Evolutionary conservation across 2,888 invertebrate species (phyloP), one percentile per base, ranked within the genome.

Genomic region (Ochropleura leucogaster): DNA sequence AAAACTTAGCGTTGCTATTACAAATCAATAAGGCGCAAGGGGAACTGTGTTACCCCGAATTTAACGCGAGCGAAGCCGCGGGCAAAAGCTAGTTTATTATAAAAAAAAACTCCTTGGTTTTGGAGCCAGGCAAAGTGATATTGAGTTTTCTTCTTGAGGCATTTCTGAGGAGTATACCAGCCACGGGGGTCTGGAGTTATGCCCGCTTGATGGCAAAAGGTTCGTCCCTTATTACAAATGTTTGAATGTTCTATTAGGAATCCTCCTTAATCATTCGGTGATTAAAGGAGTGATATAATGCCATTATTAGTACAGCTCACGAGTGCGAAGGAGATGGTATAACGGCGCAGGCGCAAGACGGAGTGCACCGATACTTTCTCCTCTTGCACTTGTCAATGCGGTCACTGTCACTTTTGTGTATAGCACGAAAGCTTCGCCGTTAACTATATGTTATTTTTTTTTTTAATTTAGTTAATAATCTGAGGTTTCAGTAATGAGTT

Each of bases 371-470:
- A 73, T 64, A 87, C 87, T 87, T 87, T 87, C 88, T 84, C 76
- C 85, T 86, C 72, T 78, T 89, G 89, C 89, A 92, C 89, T 89
- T 90, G 89, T 90, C 89, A 89, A 85, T 82, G 88, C 90, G 88
- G 91, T 87, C 90, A 92, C 90, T 91, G 91, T 90, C 90, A 90
- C 90, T 90, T 85, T 89, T 89, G 68, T 80, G 73, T 87, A 80
- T 85, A 83, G 68, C 42, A 77, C 68, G 65, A 83, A 77, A 83
- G 77, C 71, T 83, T 63, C 30, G 49, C 64, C 46, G 0, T 55
- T 40, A 63, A 55, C 30, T 63, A 67, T 66, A 65, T 42, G 47
- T 49, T 60, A n/a, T n/a, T n/a, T n/a, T 12, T 62, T 53, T 42
- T 59, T 30, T 53, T 57, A 51, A n/a, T 51, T 68, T 42, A 18